phyloP scores from a whole-genome alignment of 2,113 vertebrate genomes.

The Triplophysa rosa region DNA sequence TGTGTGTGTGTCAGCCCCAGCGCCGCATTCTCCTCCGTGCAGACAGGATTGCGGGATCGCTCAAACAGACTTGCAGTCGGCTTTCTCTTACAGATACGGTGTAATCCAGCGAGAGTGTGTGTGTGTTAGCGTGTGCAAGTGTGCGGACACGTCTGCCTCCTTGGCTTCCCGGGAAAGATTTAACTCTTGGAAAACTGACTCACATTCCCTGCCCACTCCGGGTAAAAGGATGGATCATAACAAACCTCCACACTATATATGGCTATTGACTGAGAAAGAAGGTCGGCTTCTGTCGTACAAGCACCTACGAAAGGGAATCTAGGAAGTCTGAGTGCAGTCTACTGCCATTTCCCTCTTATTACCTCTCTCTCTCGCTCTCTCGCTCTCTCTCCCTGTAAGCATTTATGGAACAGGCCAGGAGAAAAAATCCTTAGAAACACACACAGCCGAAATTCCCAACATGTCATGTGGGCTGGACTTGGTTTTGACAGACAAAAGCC shows the following conservation, averaged over 20 bases:
- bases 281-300: slow-evolving; percentile 59
- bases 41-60: slow-evolving; percentile 45
- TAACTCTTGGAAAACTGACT: slow-evolving; percentile 13
- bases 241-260: slow-evolving; percentile 64
- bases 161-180: slow-evolving; percentile 19
- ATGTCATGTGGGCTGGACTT: slow-evolving; percentile 54
- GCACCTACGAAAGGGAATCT: slow-evolving; percentile 67
- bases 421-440: slow-evolving; percentile 58
- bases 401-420: slow-evolving; percentile 55
- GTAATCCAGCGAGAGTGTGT: slow-evolving; percentile 45
- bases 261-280: slow-evolving; percentile 53
- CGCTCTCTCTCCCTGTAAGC: slow-evolving; percentile 45
- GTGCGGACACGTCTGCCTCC: not conserved
- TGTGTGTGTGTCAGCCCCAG: slow-evolving; percentile 42
- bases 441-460: slow-evolving; percentile 65
- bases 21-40: slow-evolving; percentile 57
- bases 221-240: slow-evolving; percentile 60
- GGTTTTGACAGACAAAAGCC: slow-evolving; percentile 59
- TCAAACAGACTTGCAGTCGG: slow-evolving; percentile 39
- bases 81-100: slow-evolving; percentile 21
- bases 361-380: slow-evolving; percentile 53
- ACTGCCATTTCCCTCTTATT: slow-evolving; percentile 46
- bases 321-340: slow-evolving; percentile 63
- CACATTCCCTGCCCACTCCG: slow-evolving; percentile 22
- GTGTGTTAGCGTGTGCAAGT: not conserved